These are phyloP conservation scores for Tyrannus savana DNA, from an alignment of 2,113 vertebrate species.

Conservation along the genomic window DNA sequence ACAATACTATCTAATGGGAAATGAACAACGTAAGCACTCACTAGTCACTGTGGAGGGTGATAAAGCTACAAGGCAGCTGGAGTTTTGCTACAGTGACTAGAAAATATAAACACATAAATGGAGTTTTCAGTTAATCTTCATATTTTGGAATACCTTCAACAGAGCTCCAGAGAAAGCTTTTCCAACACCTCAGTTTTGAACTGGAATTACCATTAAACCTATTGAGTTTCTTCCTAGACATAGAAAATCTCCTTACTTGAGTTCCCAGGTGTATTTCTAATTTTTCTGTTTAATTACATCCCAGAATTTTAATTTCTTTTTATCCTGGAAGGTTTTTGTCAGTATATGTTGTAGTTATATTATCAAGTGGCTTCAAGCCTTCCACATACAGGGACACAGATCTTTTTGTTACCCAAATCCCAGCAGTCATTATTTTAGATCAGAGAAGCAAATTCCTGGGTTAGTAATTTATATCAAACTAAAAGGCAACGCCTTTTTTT, in stretches of 20 bases:
- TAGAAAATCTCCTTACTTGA: background rate
- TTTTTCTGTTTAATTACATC: constrained; percentile 31
- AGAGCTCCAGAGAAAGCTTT: constrained; percentile 8
- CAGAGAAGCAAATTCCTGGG: background rate
- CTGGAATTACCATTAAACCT: constrained; percentile 47
- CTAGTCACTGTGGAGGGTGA: background rate
- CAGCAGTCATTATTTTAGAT: constrained; percentile 16
- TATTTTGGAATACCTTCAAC: background rate
- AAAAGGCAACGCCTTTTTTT: background rate
- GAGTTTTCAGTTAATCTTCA: background rate
- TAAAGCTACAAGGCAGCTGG: constrained; percentile 5
- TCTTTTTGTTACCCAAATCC: constrained; percentile 21
- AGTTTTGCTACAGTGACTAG: constrained; percentile 10
- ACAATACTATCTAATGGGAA: constrained; percentile 36
- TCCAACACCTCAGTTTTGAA: constrained; percentile 22
- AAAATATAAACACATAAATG: constrained; percentile 4
- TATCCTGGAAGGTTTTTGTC: background rate
- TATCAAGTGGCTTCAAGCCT: background rate
- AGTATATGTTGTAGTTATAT: background rate
- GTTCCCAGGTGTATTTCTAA: constrained; percentile 19
- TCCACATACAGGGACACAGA: background rate
- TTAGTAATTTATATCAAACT: constrained; percentile 1
- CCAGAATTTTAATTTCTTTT: constrained; percentile 13
- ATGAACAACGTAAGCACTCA: background rate
- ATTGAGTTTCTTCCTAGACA: constrained; percentile 24